Evolutionary conservation across 2,113 vertebrate species (phyloP).

Genomic region (Ellobius talpinus): DNA sequence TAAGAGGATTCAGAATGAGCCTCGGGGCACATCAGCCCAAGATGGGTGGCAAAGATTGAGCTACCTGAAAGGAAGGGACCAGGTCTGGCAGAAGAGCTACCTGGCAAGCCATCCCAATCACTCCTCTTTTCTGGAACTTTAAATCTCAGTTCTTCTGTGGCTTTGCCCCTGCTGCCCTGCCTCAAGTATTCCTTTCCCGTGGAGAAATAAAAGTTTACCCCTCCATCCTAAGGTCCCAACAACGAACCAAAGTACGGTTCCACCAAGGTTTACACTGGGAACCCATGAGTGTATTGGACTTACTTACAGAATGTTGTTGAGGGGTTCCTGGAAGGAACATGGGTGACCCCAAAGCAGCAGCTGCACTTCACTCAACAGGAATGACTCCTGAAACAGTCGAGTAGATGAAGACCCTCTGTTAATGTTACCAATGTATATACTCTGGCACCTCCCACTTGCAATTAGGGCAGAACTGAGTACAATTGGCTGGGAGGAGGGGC

Average conservation of each 20-base stretch:
- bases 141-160: not conserved
- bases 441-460: not conserved
- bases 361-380: not conserved
- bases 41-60: not conserved
- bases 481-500: not conserved
- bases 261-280: not conserved
- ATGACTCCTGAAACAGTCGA: not conserved
- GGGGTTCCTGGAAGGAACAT: not conserved
- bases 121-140: not conserved
- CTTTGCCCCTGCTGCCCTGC: not conserved
- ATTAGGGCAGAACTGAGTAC: not conserved
- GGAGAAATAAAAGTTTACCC: not conserved
- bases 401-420: too few relatives aligned
- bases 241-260: not conserved
- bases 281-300: not conserved
- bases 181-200: not conserved
- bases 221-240: not conserved
- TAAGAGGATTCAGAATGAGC: not conserved
- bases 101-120: too few relatives aligned
- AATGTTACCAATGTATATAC: not conserved
- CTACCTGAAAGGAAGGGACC: not conserved
- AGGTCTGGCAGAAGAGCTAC: not conserved
- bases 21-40: not conserved
- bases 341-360: not conserved
- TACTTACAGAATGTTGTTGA: not conserved